A percentile compares a stretch with the other conserved stretches of the same genome.
Evolutionary conservation across 2,797 vertebrate species (phyloP).

Genomic region (Gymnodraco acuticeps): DNA sequence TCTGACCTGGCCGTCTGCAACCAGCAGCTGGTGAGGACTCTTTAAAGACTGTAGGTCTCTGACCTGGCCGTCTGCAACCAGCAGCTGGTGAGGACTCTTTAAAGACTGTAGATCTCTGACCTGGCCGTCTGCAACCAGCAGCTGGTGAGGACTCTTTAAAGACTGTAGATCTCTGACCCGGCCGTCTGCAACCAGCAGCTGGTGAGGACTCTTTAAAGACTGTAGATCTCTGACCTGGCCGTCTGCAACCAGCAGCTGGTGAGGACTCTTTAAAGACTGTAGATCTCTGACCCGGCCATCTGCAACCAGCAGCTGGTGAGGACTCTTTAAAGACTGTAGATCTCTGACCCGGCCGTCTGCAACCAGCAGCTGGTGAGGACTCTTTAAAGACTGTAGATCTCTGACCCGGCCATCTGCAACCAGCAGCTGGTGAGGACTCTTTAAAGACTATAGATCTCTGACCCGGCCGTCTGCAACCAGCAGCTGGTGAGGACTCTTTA

Average conservation of each 20-base stretch:
- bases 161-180: conserved; percentile 86
- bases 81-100: conserved; percentile 85
- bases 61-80: conserved; percentile 93
- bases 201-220: conserved; percentile 60
- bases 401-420: no score
- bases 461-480: no score
- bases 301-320: no score
- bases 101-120: conserved; percentile 79
- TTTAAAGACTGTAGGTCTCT: conserved; percentile 71
- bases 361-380: no score
- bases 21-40: conserved; percentile 88
- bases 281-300: no score
- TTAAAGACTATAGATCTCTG: no score
- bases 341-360: no score
- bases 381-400: no score
- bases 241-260: conserved; percentile 94
- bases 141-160: conserved; percentile 77
- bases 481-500: no score
- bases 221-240: conserved; percentile 88
- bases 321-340: no score
- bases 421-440: no score
- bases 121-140: conserved; percentile 93
- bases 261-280: no score
- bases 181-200: conserved; percentile 94
- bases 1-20: conserved; percentile 92